phyloP scores from a whole-genome alignment of 2,113 vertebrate species.

The Neodontobutis hainanensis region DNA sequence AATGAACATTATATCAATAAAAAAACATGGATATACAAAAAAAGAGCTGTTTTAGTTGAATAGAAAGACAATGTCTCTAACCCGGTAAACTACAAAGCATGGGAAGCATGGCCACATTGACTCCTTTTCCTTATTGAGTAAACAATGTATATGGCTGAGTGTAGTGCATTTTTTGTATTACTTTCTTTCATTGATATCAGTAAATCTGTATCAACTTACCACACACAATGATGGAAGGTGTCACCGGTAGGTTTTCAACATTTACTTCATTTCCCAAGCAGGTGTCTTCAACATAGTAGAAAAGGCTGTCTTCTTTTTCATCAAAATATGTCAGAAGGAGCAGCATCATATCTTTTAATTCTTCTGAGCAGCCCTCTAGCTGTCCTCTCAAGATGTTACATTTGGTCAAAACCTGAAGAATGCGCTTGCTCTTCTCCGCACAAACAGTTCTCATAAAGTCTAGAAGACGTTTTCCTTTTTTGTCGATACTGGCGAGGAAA shows the following conservation, averaged over 20 bases:
- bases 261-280: not conserved
- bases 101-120: conserved; percentile 46
- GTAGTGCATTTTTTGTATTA: conserved; percentile 3
- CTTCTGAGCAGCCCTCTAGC: conserved; percentile 27
- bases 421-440: conserved; percentile 41
- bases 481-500: conserved; percentile 12
- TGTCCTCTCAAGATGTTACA: conserved; percentile 17
- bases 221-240: too few species aligned
- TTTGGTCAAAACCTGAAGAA: conserved; percentile 33
- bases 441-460: conserved; percentile 33
- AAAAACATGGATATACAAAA: not conserved
- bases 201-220: too few species aligned
- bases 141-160: too few species aligned
- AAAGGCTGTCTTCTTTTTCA: conserved; percentile 39
- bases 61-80: not conserved
- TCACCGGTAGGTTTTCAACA: too few species aligned
- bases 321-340: conserved; percentile 43
- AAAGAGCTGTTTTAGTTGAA: not conserved
- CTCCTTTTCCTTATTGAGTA: conserved; percentile 20
- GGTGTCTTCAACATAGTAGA: conserved; percentile 34
- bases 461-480: conserved; percentile 42
- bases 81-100: not conserved
- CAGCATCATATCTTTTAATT: conserved; percentile 31
- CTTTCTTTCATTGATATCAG: too few species aligned
- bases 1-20: not conserved